Base-by-base conservation (phyloP, 2,888 invertebrate species). In the Philaethria dido region DNA sequence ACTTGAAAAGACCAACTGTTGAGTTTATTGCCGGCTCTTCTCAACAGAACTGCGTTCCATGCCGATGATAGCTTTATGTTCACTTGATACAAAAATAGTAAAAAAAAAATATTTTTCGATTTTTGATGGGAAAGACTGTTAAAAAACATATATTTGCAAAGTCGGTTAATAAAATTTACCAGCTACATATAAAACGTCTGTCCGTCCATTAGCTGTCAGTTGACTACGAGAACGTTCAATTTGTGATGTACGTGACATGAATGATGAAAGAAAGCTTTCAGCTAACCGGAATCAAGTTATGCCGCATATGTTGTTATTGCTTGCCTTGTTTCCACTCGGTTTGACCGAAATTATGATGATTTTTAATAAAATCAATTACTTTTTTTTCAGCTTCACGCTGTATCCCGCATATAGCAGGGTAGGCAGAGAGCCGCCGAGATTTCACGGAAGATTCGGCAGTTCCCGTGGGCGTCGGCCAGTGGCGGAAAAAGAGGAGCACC, bases 241-340 rank as follows among this genome's bases (percentile, higher is more conserved):
- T 67, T 67, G 64, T 61, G 55, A 61, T 9, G 29, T 44, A 64
- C 67, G 69, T 69, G 67, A 48, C 25, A 36, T 61, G 55, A 61
- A 64, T 69, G 42, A 60, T 63, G 63, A 59, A 50, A 47, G 55
- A 33, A 62, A 63, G 66, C 66, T 69, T 66, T 66, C 69, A 69
- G 61, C 33, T 20, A 14, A 47, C 55, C 65, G 59, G 42, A 69
- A 66, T 69, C 39, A 25, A 66, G 59, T 69, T 54, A 66, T 62
- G 36, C 42, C 9, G 42, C n/a, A 42, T 57, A 52, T 13, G 39
- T 6, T 16, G 64, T 22, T 47, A 25, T 59, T 60, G 50, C 59
- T 65, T 64, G 50, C 25, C 25, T 48, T 20, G 59, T 48, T 39
- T 18, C 20, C 29, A 29, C 29, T 22, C 11, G 18, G 14, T 13